Evolutionary conservation across 1,140 invertebrate species (phyloP).

Genomic region (Drosophila neocordata): DNA sequence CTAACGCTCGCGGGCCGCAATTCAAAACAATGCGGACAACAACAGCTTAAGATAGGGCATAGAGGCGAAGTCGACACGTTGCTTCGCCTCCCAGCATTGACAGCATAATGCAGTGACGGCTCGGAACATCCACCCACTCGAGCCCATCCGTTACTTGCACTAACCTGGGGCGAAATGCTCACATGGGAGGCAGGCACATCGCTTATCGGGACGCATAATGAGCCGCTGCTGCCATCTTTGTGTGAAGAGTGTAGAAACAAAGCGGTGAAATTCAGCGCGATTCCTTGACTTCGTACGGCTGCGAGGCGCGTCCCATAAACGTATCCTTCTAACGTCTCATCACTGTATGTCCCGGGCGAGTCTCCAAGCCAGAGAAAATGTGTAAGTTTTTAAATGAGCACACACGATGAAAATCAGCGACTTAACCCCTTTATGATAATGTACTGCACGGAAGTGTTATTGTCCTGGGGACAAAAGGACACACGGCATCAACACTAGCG

Average conservation of each 20-base stretch:
- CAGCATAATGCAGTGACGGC: slow-evolving; percentile 43
- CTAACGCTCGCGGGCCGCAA: slow-evolving; percentile 54
- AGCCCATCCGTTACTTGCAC: slow-evolving; percentile 33
- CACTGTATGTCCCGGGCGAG: slow-evolving; percentile 17
- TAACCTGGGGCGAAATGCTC: slow-evolving; percentile 75
- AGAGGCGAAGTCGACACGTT: slow-evolving; percentile 28
- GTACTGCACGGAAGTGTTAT: slow-evolving; percentile 79
- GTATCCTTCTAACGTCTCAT: neutral
- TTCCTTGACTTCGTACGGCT: slow-evolving; percentile 51
- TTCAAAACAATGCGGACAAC: slow-evolving; percentile 58
- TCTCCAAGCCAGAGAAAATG: slow-evolving; percentile 29
- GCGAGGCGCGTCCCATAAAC: slow-evolving; percentile 2
- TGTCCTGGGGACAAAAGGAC: slow-evolving; percentile 80
- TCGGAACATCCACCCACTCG: slow-evolving; percentile 42
- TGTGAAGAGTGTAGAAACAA: slow-evolving; percentile 67
- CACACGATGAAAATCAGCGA: slow-evolving; percentile 80
- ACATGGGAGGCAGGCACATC: slow-evolving; percentile 74
- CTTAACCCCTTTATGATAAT: slow-evolving; percentile 82
- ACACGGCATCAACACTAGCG: slow-evolving; percentile 67
- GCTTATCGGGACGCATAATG: slow-evolving; percentile 78
- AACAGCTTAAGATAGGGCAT: slow-evolving; percentile 55
- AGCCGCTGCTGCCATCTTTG: slow-evolving; percentile 77
- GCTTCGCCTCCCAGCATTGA: slow-evolving; percentile 40
- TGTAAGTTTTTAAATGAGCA: slow-evolving; percentile 77
- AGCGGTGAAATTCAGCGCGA: slow-evolving; percentile 79